A percentile compares a stretch with the other conserved stretches of the same genome.
Conservation (phyloP, 2,888 invertebrate genomes). For the Drosophila birchii region DNA sequence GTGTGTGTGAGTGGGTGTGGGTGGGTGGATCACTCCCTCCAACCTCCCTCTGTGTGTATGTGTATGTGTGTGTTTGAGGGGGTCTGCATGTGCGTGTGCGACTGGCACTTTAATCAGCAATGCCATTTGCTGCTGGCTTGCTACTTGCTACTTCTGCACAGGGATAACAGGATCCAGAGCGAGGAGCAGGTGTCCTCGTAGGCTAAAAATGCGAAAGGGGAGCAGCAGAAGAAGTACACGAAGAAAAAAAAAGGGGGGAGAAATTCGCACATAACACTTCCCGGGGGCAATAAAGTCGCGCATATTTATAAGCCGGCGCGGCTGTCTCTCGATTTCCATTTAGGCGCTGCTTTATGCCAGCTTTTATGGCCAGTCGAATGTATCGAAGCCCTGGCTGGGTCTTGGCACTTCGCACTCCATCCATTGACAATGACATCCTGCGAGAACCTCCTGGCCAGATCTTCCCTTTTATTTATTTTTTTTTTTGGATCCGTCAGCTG, state of each 20-base stretch:
- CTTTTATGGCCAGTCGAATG: constrained; percentile 51
- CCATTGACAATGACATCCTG: constrained; percentile 31
- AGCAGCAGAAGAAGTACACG: neutral
- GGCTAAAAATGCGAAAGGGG: neutral
- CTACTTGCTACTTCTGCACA: constrained; percentile 14
- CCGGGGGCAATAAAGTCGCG: constrained; percentile 50
- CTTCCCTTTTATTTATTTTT: constrained; percentile 1
- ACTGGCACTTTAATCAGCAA: constrained; percentile 61
- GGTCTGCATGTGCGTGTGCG: constrained; percentile 5
- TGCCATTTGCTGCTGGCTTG: constrained; percentile 49
- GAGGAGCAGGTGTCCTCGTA: constrained; percentile 34
- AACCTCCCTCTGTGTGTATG: neutral
- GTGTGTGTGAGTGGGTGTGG: constrained; percentile 6
- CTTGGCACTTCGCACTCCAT: constrained; percentile 43
- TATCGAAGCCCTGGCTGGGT: constrained; percentile 20
- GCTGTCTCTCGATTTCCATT: constrained; percentile 32
- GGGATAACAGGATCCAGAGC: constrained; percentile 15
- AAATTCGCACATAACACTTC: constrained; percentile 34
- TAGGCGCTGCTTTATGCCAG: constrained; percentile 39
- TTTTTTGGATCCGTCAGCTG: constrained; percentile 40
- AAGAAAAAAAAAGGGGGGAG: constrained; percentile 1
- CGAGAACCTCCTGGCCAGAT: neutral
- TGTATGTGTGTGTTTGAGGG: neutral
- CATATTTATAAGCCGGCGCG: constrained; percentile 49
- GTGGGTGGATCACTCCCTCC: neutral